Evolutionary conservation across 2,797 vertebrate genomes (phyloP).

Genomic region (Mus spretus): DNA sequence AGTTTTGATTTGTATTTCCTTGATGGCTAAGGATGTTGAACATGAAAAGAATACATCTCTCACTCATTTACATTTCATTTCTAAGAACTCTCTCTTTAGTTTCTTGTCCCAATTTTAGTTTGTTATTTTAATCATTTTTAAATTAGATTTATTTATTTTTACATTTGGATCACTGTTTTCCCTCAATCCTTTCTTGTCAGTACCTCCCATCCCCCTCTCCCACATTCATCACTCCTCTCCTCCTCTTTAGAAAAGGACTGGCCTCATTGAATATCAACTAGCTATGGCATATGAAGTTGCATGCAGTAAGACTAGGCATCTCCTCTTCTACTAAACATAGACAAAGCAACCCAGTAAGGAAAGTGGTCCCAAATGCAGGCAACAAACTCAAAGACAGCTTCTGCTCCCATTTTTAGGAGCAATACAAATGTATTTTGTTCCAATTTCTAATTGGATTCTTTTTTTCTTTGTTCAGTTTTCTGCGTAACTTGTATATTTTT

Average conservation of each 20-base stretch:
- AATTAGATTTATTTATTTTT: neutral
- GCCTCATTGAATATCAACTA: neutral
- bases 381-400: neutral
- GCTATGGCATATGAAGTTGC: neutral
- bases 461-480: neutral
- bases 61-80: neutral
- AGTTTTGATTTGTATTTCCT: neutral
- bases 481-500: neutral
- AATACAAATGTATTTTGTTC: neutral
- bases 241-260: neutral
- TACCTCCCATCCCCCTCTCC: neutral
- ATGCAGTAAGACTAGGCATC: neutral
- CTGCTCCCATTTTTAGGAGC: neutral
- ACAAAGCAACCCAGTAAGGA: neutral
- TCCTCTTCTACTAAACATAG: neutral
- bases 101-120: neutral
- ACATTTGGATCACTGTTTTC: neutral
- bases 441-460: neutral
- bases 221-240: neutral
- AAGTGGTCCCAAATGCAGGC: neutral
- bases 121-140: neutral
- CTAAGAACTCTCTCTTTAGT: neutral
- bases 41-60: neutral
- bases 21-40: neutral
- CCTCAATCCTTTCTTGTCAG: neutral